A percentile compares a stretch with the other conserved stretches of the same genome.
Evolutionary conservation across 1,140 invertebrate genomes (phyloP).

Genomic region (Coboldia fuscipes): DNA sequence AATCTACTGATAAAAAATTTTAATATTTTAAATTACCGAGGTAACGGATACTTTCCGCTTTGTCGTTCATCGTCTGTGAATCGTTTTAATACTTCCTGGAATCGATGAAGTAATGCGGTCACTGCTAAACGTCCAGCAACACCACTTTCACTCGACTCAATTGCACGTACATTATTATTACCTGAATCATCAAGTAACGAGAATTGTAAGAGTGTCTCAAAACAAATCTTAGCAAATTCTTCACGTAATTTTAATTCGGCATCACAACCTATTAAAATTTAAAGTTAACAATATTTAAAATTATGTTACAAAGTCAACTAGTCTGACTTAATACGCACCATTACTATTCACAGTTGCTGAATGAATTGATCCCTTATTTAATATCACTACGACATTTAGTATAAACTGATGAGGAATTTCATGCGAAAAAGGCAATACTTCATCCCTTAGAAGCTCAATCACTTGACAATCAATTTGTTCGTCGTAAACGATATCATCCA

Average conservation of each 20-base stretch:
- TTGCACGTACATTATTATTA: conserved; percentile 8
- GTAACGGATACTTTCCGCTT: conserved; percentile 74
- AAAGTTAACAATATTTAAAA: conserved; percentile 7
- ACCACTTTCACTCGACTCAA: conserved; percentile 26
- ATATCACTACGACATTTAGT: conserved; percentile 63
- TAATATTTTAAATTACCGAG: conserved; percentile 37
- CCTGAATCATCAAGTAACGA: conserved; percentile 46
- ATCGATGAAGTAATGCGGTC: conserved; percentile 72
- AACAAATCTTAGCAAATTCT: conserved; percentile 90
- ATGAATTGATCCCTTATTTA: conserved; percentile 88
- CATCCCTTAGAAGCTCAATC: conserved; percentile 62
- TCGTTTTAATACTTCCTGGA: conserved; percentile 76
- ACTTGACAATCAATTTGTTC: conserved; percentile 73
- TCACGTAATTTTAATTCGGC: conserved; percentile 67
- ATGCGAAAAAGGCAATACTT: conserved; percentile 63
- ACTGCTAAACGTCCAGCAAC: conserved; percentile 72
- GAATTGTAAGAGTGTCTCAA: conserved; percentile 89
- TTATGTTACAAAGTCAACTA: conserved; percentile 3
- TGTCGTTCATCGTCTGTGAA: conserved; percentile 71
- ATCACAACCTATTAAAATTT: conserved; percentile 60
- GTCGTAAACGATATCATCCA: conserved; percentile 64
- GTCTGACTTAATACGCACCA: conserved; percentile 13
- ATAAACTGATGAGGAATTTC: conserved; percentile 71
- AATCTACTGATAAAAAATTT: neutral
- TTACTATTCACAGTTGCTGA: conserved; percentile 47